Evolutionary conservation across 2,888 invertebrate species (phyloP).

Genomic region (Ormia ochracea): DNA sequence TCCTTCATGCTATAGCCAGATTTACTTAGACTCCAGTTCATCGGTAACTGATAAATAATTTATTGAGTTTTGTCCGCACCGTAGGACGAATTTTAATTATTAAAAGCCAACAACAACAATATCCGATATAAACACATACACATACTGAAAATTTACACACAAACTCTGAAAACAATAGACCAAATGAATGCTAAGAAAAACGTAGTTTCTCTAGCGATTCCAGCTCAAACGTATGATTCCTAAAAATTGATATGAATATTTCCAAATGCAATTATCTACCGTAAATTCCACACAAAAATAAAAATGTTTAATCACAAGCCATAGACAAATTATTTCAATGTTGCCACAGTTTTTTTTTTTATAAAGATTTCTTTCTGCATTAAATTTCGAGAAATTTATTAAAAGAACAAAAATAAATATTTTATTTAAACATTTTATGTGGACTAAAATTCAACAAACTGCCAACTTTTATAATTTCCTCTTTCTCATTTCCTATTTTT

Average conservation of each 20-base stretch:
- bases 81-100: slow-evolving; percentile 26
- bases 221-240: slow-evolving; percentile 55
- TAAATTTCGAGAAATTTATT: too few relatives aligned
- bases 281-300: slow-evolving; percentile 22
- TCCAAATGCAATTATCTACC: slow-evolving; percentile 55
- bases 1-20: too few relatives aligned
- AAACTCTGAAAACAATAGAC: slow-evolving; percentile 59
- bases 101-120: neutral
- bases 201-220: slow-evolving; percentile 40
- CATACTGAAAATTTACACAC: too few relatives aligned
- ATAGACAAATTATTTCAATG: slow-evolving; percentile 40
- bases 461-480: slow-evolving; percentile 3
- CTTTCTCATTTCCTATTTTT: neutral
- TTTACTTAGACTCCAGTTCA: too few relatives aligned
- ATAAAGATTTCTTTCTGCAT: neutral
- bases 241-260: slow-evolving; percentile 47
- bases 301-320: slow-evolving; percentile 17
- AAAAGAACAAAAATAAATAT: too few relatives aligned
- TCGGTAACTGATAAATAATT: too few relatives aligned
- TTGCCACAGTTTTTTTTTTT: slow-evolving; percentile 7
- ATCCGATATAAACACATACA: neutral
- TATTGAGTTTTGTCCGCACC: slow-evolving; percentile 31
- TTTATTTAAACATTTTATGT: neutral
- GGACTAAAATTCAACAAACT: neutral
- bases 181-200: slow-evolving; percentile 51